Conservation (phyloP, 2,888 invertebrate genomes). For the Protula sp. region DNA sequence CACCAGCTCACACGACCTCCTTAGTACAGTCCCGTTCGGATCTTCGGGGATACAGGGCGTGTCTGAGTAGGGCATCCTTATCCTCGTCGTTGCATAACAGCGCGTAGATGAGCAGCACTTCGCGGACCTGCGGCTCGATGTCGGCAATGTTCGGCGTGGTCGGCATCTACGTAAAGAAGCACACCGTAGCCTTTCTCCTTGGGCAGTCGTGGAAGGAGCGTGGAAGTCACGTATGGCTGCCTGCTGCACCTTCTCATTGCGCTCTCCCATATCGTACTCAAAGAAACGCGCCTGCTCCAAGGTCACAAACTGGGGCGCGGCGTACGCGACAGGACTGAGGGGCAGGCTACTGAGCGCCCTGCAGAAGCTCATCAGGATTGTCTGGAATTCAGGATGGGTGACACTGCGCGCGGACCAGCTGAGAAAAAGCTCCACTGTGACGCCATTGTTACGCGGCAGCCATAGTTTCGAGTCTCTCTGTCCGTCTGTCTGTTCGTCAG, state of each 20-base stretch:
- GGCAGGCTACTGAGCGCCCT: neutral
- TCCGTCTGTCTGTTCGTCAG: too few relatives aligned
- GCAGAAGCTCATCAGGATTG: slow-evolving; percentile 14
- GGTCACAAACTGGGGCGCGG: neutral
- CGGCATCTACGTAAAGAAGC: slow-evolving; percentile 23
- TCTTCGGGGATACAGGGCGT: slow-evolving; percentile 27
- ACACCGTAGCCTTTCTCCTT: slow-evolving; percentile 10
- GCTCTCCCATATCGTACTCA: slow-evolving; percentile 2
- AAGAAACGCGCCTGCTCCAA: slow-evolving; percentile 21
- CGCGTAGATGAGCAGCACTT: slow-evolving; percentile 22
- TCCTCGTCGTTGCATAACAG: slow-evolving; percentile 26
- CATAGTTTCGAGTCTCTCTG: slow-evolving; percentile 17
- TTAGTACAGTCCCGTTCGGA: slow-evolving; percentile 22
- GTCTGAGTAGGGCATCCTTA: slow-evolving; percentile 23
- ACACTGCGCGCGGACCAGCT: slow-evolving; percentile 15
- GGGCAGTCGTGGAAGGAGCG: slow-evolving; percentile 1
- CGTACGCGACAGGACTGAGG: slow-evolving; percentile 3
- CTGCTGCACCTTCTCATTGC: neutral
- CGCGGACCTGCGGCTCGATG: slow-evolving; percentile 10
- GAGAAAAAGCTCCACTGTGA: neutral
- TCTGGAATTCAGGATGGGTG: slow-evolving; percentile 6
- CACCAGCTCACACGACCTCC: slow-evolving; percentile 26
- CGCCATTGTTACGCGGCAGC: slow-evolving; percentile 4
- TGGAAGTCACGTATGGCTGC: neutral
- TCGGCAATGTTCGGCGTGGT: slow-evolving; percentile 26